phyloP scores from a whole-genome alignment of 2,888 invertebrate species.

The Drosophila monieri region DNA sequence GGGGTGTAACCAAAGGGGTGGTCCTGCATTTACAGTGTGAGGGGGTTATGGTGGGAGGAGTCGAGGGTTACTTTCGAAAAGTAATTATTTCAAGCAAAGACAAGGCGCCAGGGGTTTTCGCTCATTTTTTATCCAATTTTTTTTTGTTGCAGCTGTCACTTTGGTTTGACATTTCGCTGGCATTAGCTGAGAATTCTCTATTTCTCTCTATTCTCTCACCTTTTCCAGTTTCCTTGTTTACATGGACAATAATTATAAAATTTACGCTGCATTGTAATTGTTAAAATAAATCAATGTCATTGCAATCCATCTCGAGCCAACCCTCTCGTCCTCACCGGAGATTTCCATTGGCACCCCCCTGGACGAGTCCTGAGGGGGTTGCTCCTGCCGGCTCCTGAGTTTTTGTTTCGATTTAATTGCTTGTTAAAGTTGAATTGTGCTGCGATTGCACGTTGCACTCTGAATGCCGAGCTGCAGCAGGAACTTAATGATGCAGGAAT shows the following conservation, averaged over 20 bases:
- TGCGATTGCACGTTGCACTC: constrained; percentile 61
- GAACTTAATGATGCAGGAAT: constrained; percentile 75
- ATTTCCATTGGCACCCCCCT: constrained; percentile 1
- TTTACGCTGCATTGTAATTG: constrained; percentile 75
- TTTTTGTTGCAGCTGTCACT: constrained; percentile 73
- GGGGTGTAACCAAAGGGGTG: constrained; percentile 36
- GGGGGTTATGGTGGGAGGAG: not conserved
- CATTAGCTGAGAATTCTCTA: constrained; percentile 45
- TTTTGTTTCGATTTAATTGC: constrained; percentile 80
- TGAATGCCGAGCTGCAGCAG: constrained; percentile 10
- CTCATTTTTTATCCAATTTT: constrained; percentile 12
- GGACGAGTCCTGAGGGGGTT: constrained; percentile 26
- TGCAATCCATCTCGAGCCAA: constrained; percentile 36
- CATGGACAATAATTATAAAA: constrained; percentile 80
- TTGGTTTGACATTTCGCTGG: constrained; percentile 69
- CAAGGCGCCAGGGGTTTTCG: constrained; percentile 63
- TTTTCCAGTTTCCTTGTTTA: constrained; percentile 58
- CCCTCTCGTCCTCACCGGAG: constrained; percentile 8
- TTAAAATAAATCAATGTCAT: constrained; percentile 77
- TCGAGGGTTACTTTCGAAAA: constrained; percentile 61
- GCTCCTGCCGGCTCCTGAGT: constrained; percentile 36
- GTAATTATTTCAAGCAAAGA: constrained; percentile 78
- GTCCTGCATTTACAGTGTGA: constrained; percentile 3
- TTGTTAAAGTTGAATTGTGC: constrained; percentile 78
- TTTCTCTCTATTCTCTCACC: constrained; percentile 21